These are phyloP conservation scores for Barypeithes pellucidus DNA, from an alignment of 2,888 invertebrate species.

Conservation along the genomic window DNA sequence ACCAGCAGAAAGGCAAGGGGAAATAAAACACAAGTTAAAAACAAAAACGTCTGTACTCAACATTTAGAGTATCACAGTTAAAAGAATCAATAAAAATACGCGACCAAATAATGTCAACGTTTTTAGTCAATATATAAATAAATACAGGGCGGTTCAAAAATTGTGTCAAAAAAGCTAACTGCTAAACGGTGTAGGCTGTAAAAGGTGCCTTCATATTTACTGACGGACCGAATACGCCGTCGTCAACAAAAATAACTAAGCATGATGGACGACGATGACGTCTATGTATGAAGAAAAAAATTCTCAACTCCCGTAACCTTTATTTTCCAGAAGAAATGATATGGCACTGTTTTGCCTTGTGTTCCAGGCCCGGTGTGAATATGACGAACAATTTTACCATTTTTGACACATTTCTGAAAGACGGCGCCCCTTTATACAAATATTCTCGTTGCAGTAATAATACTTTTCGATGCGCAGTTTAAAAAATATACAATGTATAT, in stretches of 20 bases:
- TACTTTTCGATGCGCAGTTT: conserved; percentile 20
- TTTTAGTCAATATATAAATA: conserved; percentile 39
- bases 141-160: conserved; percentile 23
- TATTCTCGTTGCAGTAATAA: conserved; percentile 35
- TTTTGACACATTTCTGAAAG: conserved; percentile 10
- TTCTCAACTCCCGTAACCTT: no score
- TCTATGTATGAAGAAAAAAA: no score
- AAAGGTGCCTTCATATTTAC: no score
- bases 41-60: conserved; percentile 51
- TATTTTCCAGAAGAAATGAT: no score
- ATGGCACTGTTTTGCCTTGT: no score
- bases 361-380: no score
- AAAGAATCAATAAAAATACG: conserved; percentile 47
- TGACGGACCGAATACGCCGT: no score
- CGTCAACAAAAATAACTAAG: no score
- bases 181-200: no score
- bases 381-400: no score
- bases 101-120: conserved; percentile 30
- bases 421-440: background rate
- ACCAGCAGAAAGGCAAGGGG: no score
- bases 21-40: conserved; percentile 48
- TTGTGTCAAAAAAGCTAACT: conserved; percentile 11
- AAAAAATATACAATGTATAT: conserved; percentile 37
- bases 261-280: no score
- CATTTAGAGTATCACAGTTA: conserved; percentile 51